Evolutionary conservation across 2,888 invertebrate genomes (phyloP).

Genomic region (Ecliptopera silaceata): DNA sequence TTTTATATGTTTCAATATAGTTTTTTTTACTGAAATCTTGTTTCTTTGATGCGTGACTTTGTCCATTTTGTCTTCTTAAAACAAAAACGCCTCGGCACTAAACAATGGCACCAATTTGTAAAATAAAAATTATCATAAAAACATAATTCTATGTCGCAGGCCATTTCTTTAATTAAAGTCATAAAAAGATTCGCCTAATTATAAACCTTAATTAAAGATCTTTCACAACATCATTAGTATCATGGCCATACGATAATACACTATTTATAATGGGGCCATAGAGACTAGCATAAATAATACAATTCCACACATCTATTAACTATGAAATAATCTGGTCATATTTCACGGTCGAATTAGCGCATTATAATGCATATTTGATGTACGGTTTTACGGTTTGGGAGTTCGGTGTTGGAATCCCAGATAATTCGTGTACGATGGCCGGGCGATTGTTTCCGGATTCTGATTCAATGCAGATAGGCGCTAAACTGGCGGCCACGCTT

Average conservation of each 20-base stretch:
- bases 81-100: conserved; percentile 26
- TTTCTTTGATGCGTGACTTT: conserved; percentile 59
- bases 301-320: conserved; percentile 29
- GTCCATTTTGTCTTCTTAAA: conserved; percentile 19
- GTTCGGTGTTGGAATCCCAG: conserved; percentile 54
- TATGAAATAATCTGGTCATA: conserved; percentile 14
- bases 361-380: conserved; percentile 50
- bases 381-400: conserved; percentile 54
- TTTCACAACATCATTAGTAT: conserved; percentile 27
- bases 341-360: conserved; percentile 39
- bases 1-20: conserved; percentile 51
- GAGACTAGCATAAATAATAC: conserved; percentile 13
- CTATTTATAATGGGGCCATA: conserved; percentile 25
- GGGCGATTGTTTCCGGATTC: conserved; percentile 60
- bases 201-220: conserved; percentile 28
- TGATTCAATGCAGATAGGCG: conserved; percentile 54
- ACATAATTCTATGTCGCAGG: conserved; percentile 27
- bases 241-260: conserved; percentile 9
- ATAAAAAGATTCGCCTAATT: conserved; percentile 32
- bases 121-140: conserved; percentile 34
- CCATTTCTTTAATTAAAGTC: conserved; percentile 38
- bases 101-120: conserved; percentile 40
- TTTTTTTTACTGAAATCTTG: conserved; percentile 46
- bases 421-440: conserved; percentile 60
- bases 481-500: conserved; percentile 41